A percentile compares a stretch with the other conserved stretches of the same genome.
Evolutionary conservation across 2,888 invertebrate species (phyloP).

Genomic region (Agapetus fuscipes): DNA sequence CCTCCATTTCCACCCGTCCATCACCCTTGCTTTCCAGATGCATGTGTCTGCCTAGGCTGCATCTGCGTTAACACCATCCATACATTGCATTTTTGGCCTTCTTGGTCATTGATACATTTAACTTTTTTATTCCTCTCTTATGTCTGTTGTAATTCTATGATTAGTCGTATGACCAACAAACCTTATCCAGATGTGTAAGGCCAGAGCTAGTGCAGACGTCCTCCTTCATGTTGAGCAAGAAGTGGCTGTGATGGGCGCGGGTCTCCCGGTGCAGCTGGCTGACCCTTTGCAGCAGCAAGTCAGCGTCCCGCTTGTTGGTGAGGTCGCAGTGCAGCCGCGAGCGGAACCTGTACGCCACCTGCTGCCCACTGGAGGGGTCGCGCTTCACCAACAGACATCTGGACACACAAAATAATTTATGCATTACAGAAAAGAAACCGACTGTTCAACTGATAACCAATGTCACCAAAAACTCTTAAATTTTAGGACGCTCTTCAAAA

Average conservation of each 20-base stretch:
- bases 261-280: slow-evolving; percentile 27
- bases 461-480: too few relatives aligned
- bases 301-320: slow-evolving; percentile 24
- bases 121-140: too few relatives aligned
- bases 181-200: slow-evolving; percentile 48
- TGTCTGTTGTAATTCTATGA: too few relatives aligned
- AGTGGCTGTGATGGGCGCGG: slow-evolving; percentile 24
- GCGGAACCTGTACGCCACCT: slow-evolving; percentile 42
- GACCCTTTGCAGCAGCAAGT: slow-evolving; percentile 32
- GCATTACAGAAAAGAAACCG: not conserved
- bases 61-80: too few relatives aligned
- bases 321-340: slow-evolving; percentile 40
- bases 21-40: too few relatives aligned
- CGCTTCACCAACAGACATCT: slow-evolving; percentile 48
- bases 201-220: slow-evolving; percentile 43
- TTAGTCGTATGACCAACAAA: too few relatives aligned
- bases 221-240: slow-evolving; percentile 29
- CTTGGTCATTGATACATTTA: too few relatives aligned
- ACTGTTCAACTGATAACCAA: not conserved
- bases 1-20: too few relatives aligned
- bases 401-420: slow-evolving; percentile 5
- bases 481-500: too few relatives aligned
- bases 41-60: too few relatives aligned
- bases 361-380: slow-evolving; percentile 28
- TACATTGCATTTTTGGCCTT: too few relatives aligned